Evolutionary conservation across 2,888 invertebrate genomes (phyloP).

Genomic region (Congeria kusceri): DNA sequence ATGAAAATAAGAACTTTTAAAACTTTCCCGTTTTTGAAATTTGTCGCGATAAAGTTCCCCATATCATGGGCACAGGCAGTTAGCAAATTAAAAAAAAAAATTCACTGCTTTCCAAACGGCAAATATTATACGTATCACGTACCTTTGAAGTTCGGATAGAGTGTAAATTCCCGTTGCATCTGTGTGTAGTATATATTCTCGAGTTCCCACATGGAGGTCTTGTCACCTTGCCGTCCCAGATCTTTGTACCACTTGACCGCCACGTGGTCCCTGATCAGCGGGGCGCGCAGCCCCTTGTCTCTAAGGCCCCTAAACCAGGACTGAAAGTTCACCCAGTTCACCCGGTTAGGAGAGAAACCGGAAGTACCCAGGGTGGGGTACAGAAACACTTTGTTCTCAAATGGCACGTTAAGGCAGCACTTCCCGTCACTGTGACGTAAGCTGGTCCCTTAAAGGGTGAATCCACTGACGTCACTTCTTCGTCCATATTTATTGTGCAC

Average conservation of each 20-base stretch:
- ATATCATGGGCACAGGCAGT: too few relatives aligned
- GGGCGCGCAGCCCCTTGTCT: background rate
- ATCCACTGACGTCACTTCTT: conserved; percentile 39
- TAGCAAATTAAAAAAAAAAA: too few relatives aligned
- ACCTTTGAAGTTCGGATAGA: conserved; percentile 46
- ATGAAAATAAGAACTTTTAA: too few relatives aligned
- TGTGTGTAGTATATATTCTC: conserved; percentile 34
- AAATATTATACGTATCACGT: conserved; percentile 5
- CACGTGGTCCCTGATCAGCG: conserved; percentile 8
- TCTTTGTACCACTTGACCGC: conserved; percentile 23
- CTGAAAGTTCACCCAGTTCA: conserved; percentile 41
- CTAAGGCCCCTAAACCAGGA: conserved; percentile 14
- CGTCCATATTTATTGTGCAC: conserved; percentile 48
- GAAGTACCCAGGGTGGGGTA: conserved; percentile 50
- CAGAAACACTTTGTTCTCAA: conserved; percentile 40
- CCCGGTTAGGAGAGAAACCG: conserved; percentile 48
- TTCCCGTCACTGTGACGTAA: conserved; percentile 39
- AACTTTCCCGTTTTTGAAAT: too few relatives aligned
- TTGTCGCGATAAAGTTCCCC: too few relatives aligned
- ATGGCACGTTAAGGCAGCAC: conserved; percentile 25
- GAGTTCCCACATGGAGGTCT: conserved; percentile 35
- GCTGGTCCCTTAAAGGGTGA: conserved; percentile 46
- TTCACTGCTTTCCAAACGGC: too few relatives aligned
- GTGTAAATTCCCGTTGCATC: conserved; percentile 32
- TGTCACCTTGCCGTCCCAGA: background rate